Evolutionary conservation across 2,113 vertebrate genomes (phyloP), one percentile per base, ranked within the genome.

Genomic region (Orycteropus afer): DNA sequence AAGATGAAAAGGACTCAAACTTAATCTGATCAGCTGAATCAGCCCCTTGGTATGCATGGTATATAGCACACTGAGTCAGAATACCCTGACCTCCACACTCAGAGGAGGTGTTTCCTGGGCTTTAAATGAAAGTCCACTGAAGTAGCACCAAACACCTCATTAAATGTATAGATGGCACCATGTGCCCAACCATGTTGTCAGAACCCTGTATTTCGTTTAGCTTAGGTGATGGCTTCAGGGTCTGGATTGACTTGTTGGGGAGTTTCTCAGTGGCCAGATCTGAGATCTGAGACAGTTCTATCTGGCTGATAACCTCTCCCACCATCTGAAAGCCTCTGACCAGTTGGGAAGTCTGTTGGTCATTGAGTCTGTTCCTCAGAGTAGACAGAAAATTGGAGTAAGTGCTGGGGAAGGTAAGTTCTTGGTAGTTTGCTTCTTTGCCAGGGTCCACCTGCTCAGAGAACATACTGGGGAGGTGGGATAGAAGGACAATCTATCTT

Each of bases 21-120:
- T n/a, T 18, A 14, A 17, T 69, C n/a, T 69, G 18, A 73, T 73
- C 17, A 3, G 59, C 42, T 17, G 3, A 37, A 32, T 78, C 59
- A 55, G 29, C 29, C 27, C 9, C 12, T 59, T 20, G n/a, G 51
- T 76, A 51, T 42, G 11, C 0, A 0, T 42, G 67, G n/a, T 51
- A 5, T 51, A 5, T 6, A 23, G 32, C 51, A 69, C 25, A 7
- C 15, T 17, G 67, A 76, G 11, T 83, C 81, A 40, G 63, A 71
- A 51, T 18, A 49, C 34, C 34, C 55, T 8, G 9, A 51, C 27
- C 5, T 76, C 32, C 55, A 29, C 29, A 1, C 9, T 32, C 29
- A 14, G 11, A 49, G 37, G 91, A 69, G 27, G 0, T 29, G 20
- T 25, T 67, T 69, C 71, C 88, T 45, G 37, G 61, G 3, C 78